These are phyloP conservation scores for Botia almorhae DNA, from an alignment of 2,797 vertebrate genomes.

Conservation along the genomic window DNA sequence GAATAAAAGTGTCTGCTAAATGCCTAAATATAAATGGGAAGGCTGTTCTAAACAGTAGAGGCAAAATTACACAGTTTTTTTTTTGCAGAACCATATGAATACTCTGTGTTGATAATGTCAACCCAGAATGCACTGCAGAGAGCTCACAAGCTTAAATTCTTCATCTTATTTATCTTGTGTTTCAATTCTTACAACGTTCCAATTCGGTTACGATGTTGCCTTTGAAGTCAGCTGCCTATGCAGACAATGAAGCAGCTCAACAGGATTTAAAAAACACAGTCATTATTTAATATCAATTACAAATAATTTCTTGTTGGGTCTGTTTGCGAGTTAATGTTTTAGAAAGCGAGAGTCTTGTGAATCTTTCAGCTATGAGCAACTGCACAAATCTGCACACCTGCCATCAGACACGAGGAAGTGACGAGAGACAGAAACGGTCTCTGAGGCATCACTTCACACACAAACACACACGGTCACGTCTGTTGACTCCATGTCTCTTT, in stretches of 20 bases:
- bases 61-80: no score
- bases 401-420: constrained; percentile 48
- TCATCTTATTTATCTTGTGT: no score
- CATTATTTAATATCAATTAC: constrained; percentile 24
- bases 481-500: constrained; percentile 63
- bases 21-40: no score
- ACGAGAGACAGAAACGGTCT: constrained; percentile 14
- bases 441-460: constrained; percentile 38
- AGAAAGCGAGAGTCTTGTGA: background rate
- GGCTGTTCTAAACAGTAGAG: no score
- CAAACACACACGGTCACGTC: constrained; percentile 24
- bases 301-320: constrained; percentile 24
- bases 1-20: no score
- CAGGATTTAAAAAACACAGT: background rate
- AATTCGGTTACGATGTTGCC: background rate
- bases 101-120: no score
- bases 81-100: no score
- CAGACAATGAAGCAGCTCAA: background rate
- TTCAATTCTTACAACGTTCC: background rate
- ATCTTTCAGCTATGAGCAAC: constrained; percentile 26
- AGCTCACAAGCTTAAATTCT: no score
- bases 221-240: background rate
- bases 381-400: constrained; percentile 34
- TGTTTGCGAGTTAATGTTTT: background rate
- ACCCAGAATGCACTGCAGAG: no score